phyloP scores from a whole-genome alignment of 2,888 invertebrate species.

The Philonicus albiceps region DNA sequence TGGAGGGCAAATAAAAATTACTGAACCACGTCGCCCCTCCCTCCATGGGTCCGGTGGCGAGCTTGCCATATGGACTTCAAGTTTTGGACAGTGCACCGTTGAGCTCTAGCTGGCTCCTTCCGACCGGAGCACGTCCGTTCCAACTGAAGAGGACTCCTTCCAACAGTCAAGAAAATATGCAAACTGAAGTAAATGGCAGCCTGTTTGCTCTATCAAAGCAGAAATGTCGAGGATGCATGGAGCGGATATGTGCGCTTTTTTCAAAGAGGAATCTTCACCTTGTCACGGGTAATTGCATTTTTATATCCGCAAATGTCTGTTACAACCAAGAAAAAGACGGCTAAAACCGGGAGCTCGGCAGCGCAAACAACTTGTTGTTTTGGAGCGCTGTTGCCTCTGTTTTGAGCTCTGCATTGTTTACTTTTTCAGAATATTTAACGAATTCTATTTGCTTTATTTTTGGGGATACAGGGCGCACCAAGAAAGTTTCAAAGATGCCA shows the following conservation, averaged over 20 bases:
- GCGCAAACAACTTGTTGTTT: constrained; percentile 20
- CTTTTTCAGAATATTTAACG: constrained; percentile 11
- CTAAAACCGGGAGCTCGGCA: not conserved
- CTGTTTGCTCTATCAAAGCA: constrained; percentile 17
- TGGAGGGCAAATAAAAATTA: constrained; percentile 26
- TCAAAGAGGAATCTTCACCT: constrained; percentile 20
- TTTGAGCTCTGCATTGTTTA: constrained; percentile 2
- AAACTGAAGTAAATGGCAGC: constrained; percentile 7
- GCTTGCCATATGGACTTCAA: not conserved
- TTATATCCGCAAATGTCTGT: constrained; percentile 34
- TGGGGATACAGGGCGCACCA: not conserved
- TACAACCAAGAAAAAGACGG: constrained; percentile 5
- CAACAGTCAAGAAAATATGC: constrained; percentile 28
- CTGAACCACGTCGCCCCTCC: not conserved
- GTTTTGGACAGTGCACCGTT: not conserved
- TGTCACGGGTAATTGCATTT: constrained; percentile 36
- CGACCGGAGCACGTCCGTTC: not conserved
- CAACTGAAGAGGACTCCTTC: not conserved
- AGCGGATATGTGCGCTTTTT: not conserved
- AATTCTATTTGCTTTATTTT: constrained; percentile 19
- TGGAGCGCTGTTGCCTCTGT: not conserved
- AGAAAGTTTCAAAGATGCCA: constrained; percentile 11
- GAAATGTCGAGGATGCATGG: not conserved
- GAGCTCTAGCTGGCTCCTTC: not conserved
- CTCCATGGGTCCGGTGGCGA: not conserved